Evolutionary conservation across 1,140 invertebrate species (phyloP).

Genomic region (Myzus persicae): DNA sequence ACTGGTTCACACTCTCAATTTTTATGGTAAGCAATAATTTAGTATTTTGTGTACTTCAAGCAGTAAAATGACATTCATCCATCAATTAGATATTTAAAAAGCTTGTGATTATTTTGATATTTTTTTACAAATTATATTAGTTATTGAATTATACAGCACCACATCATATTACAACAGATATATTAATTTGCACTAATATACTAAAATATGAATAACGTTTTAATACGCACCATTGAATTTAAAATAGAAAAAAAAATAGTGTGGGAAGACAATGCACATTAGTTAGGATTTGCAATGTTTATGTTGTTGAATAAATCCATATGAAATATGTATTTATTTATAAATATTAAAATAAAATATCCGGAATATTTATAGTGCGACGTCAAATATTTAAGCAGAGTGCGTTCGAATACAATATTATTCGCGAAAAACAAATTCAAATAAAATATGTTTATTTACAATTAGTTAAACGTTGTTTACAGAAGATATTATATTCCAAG

Average conservation of each 20-base stretch:
- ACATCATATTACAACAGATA: neutral
- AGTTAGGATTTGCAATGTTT: neutral
- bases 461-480: neutral
- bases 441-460: neutral
- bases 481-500: neutral
- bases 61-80: neutral
- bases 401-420: neutral
- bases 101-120: neutral
- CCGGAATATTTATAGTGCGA: neutral
- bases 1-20: neutral
- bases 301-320: neutral
- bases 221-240: neutral
- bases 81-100: neutral
- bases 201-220: neutral
- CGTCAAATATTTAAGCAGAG: neutral
- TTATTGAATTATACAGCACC: too few relatives aligned
- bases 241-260: neutral
- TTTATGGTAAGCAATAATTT: neutral
- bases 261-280: neutral
- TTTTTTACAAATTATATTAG: neutral
- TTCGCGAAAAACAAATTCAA: neutral
- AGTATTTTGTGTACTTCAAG: neutral
- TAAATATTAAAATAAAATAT: neutral
- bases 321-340: slow-evolving; percentile 3
- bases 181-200: neutral